These are phyloP conservation scores for Diaprepes abbreviatus DNA, from an alignment of 2,888 invertebrate genomes.

Conservation along the genomic window DNA sequence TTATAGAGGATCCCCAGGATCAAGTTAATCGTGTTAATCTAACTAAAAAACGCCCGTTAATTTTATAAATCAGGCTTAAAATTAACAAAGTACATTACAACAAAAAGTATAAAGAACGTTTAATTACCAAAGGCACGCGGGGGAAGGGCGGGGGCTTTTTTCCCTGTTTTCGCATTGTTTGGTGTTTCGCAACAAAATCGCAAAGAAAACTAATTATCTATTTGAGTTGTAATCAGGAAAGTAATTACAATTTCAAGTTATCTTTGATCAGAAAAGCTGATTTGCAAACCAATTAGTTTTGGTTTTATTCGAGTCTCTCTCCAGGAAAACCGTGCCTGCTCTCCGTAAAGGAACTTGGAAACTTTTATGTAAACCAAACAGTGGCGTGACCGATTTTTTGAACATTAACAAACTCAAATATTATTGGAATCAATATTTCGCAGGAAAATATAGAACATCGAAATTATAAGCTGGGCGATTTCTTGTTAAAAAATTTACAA, in stretches of 20 bases:
- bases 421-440: too few relatives aligned
- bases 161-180: constrained; percentile 52
- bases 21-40: background rate
- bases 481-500: too few relatives aligned
- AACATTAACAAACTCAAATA: too few relatives aligned
- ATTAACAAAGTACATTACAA: constrained; percentile 22
- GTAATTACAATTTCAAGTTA: constrained; percentile 65
- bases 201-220: constrained; percentile 59
- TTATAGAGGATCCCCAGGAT: too few relatives aligned
- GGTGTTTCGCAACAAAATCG: constrained; percentile 40
- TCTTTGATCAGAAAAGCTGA: constrained; percentile 60
- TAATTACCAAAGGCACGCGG: constrained; percentile 60
- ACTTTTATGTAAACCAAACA: constrained; percentile 15
- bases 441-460: too few relatives aligned
- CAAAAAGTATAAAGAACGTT: constrained; percentile 48
- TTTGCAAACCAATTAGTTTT: constrained; percentile 57
- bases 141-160: constrained; percentile 62
- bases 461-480: too few relatives aligned
- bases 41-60: constrained; percentile 1
- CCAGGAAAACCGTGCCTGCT: constrained; percentile 18
- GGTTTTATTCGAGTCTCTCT: constrained; percentile 46
- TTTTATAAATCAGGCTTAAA: constrained; percentile 24
- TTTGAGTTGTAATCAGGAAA: constrained; percentile 62
- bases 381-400: background rate
- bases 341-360: constrained; percentile 19